These are phyloP conservation scores for Diadromus collaris DNA, from an alignment of 2,888 invertebrate genomes.

Conservation along the genomic window DNA sequence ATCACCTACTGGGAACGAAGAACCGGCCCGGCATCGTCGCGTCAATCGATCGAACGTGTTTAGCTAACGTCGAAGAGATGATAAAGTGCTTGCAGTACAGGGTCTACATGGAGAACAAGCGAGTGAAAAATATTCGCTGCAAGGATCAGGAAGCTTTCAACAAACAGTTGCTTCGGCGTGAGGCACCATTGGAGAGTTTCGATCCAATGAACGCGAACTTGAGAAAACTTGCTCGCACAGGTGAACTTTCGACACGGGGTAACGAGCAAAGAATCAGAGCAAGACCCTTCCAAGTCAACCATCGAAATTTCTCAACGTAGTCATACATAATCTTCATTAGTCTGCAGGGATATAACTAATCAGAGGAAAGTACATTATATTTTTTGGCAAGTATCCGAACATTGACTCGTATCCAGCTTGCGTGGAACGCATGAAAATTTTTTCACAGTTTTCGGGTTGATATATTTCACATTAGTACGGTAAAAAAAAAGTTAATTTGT, in stretches of 20 bases:
- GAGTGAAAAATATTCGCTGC: conserved; percentile 15
- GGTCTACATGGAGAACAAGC: conserved; percentile 52
- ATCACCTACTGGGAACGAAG: conserved; percentile 72
- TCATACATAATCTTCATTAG: not conserved
- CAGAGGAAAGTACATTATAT: too few species aligned
- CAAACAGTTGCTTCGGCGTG: conserved; percentile 52
- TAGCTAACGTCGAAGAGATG: conserved; percentile 70
- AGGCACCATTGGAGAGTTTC: conserved; percentile 64
- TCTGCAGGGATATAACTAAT: not conserved
- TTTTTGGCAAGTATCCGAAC: too few species aligned
- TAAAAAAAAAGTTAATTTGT: too few species aligned
- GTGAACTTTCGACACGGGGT: not conserved
- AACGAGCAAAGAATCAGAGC: conserved; percentile 1
- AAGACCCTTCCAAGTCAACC: not conserved
- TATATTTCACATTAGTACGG: too few species aligned
- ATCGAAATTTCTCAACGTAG: not conserved
- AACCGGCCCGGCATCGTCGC: conserved; percentile 69
- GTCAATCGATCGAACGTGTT: conserved; percentile 65
- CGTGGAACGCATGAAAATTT: too few species aligned
- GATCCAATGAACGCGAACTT: conserved; percentile 65
- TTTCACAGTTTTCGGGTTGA: too few species aligned
- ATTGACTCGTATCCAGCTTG: too few species aligned
- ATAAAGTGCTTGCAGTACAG: conserved; percentile 69
- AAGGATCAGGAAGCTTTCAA: conserved; percentile 34
- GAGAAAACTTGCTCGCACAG: conserved; percentile 46